Evolutionary conservation across 2,888 invertebrate genomes (phyloP).

Genomic region (Alloplasta piceator): DNA sequence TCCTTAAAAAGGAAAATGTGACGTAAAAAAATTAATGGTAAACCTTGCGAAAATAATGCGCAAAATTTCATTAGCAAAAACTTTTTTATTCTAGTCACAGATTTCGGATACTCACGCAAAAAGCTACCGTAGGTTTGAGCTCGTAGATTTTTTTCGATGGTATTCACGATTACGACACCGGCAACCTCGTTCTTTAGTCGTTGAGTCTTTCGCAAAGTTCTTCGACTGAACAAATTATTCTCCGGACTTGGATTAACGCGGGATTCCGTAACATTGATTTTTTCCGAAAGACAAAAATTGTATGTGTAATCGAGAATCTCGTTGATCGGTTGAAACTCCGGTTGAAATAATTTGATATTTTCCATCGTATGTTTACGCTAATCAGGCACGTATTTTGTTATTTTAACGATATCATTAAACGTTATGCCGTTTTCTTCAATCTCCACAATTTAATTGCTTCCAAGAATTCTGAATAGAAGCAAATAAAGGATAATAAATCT

Average conservation of each 20-base stretch:
- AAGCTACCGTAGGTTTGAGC: constrained; percentile 78
- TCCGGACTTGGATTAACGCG: constrained; percentile 69
- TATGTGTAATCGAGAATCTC: constrained; percentile 86
- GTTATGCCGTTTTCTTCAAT: no score
- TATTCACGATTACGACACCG: constrained; percentile 88
- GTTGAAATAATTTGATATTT: constrained; percentile 86
- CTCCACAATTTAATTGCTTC: constrained; percentile 87
- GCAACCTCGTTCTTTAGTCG: constrained; percentile 89
- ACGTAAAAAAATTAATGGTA: no score
- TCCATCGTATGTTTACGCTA: constrained; percentile 88
- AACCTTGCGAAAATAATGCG: no score
- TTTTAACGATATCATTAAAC: no score
- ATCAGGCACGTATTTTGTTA: no score
- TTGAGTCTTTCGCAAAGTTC: constrained; percentile 85
- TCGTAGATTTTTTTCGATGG: constrained; percentile 85
- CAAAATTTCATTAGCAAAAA: no score
- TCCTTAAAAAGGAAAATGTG: no score
- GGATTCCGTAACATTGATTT: constrained; percentile 84
- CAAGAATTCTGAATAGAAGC: constrained; percentile 68
- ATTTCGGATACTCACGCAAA: constrained; percentile 84
- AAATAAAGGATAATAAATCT: constrained; percentile 24
- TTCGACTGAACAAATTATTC: constrained; percentile 84
- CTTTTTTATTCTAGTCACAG: no score
- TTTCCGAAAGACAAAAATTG: constrained; percentile 87
- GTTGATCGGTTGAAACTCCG: constrained; percentile 86